Evolutionary conservation across 2,113 vertebrate genomes (phyloP), one percentile per base, ranked within the genome.

Genomic region (Trochalopteron elliotii): DNA sequence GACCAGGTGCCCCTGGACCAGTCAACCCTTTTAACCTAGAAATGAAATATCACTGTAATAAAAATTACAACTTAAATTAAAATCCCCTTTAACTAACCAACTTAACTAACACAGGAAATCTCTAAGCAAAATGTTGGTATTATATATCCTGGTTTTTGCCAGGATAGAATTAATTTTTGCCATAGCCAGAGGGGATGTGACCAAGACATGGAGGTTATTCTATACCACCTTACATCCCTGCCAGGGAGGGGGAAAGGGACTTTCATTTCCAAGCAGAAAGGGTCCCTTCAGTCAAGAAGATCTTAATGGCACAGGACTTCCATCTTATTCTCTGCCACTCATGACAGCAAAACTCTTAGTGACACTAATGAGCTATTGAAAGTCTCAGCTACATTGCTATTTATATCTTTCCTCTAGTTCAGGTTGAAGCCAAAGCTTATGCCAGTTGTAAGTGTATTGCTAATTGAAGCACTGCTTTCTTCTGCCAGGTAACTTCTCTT

Each of bases 21-120:
- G 44, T 61, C 24, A 80, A 67, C 25, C 92, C 64, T 94, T 96
- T 96, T 97, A 86, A 96, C 87, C 98, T 98, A 94, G 65, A 67
- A 94, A 90, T 67, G 7, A 67, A 40, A 83, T 33, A 87, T 52
- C 16, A 95, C n/a, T 47, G 39, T 87, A 67, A 96, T 30, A 82
- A 84, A 94, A 89, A 92, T 77, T 60, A 74, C 40, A 70, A 33
- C 61, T 70, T 65, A 72, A 44, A 83, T 40, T 31, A 86, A 83
- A 67, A 47, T 27, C 2, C 1, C 7, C 25, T 35, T 42, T 50
- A 64, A 39, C 19, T 12, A 70, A 83, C 12, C 15, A 50, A 42
- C 18, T 44, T 24, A 81, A 40, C 10, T 19, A 70, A 40, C 8
- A 40, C 7, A 85, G 13, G 12, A 65, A 44, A 89, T 30, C 15